Evolutionary conservation across 2,797 vertebrate species (phyloP), one percentile per base, ranked within the genome.

Genomic region (Arnoldichthys spilopterus): DNA sequence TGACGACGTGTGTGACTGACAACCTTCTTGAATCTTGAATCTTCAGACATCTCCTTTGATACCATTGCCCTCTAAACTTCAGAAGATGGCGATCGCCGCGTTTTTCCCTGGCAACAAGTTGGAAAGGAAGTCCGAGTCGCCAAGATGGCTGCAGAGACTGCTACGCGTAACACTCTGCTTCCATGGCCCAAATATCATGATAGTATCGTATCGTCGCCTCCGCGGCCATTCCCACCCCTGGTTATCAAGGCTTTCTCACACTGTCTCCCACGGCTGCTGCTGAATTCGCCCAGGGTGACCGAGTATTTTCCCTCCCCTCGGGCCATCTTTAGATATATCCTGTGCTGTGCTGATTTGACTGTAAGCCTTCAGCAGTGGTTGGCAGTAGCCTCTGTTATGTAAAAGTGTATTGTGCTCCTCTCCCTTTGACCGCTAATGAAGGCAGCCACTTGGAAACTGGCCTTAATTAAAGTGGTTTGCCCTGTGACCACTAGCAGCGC

Each of bases 341-440:
- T 70, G 59, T 47, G 40, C 22, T 47, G 28, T 80, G 75, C 51
- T 20, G 59, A 71, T 72, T 53, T 73, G 59, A 76, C 68, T 61
- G 54, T 54, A 71, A 76, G 69, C 67, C 45, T 51, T 67, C 74
- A 85, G 85, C 86, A 88, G 83, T 85, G 83, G 83, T 81, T 18
- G 34, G 58, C 47, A 64, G 68, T 72, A 76, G 75, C 77, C 83
- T 77, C 75, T 82, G 85, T 92, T 91, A 88, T 81, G 85, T 89
- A 91, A 91, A 89, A 88, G 84, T 78, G 32, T 82, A 85, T 78
- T 86, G 67, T 83, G 84, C 88, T 86, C 86, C 81, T 84, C 67
- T 85, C 34, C 89, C 80, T 85, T 88, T 89, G 79, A 86, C 56
- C 62, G 81, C 80, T 91, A 92, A 92, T 87, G 89, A 86, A 87